phyloP scores from a whole-genome alignment of 2,797 vertebrate species.

The Benthosema pterotum region DNA sequence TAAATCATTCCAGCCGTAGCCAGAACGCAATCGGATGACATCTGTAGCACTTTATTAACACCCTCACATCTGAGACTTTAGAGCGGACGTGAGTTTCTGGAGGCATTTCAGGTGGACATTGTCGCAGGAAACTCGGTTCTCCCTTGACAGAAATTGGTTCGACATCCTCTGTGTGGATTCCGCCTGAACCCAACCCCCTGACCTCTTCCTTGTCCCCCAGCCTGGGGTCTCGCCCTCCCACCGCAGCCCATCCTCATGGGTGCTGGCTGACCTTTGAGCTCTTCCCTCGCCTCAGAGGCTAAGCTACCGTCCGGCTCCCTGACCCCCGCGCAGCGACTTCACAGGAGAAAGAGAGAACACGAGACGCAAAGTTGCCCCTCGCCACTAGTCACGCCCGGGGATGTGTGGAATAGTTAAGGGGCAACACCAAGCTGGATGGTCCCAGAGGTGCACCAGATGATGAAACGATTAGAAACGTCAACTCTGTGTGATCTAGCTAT shows the following conservation, averaged over 20 bases:
- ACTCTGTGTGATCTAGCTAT: slow-evolving; percentile 28
- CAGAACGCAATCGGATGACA: slow-evolving; percentile 28
- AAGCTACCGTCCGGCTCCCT: slow-evolving; percentile 39
- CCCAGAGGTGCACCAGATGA: neutral
- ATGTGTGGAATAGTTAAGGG: slow-evolving; percentile 25
- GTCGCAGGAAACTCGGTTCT: slow-evolving; percentile 36
- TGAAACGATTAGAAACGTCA: slow-evolving; percentile 23
- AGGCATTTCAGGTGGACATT: slow-evolving; percentile 17
- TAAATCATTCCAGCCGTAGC: slow-evolving; percentile 25
- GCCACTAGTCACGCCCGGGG: slow-evolving; percentile 49
- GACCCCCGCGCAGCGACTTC: slow-evolving; percentile 62
- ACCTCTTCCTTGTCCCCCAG: slow-evolving; percentile 68
- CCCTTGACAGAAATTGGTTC: slow-evolving; percentile 65
- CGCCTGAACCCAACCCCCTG: slow-evolving; percentile 74
- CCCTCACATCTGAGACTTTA: slow-evolving; percentile 19
- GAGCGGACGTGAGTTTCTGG: slow-evolving; percentile 9
- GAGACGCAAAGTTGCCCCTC: slow-evolving; percentile 61
- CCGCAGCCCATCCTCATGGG: slow-evolving; percentile 65
- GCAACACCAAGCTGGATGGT: slow-evolving; percentile 22
- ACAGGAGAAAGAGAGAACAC: slow-evolving; percentile 62
- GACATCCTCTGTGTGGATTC: slow-evolving; percentile 67
- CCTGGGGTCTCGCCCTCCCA: slow-evolving; percentile 53
- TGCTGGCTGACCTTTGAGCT: slow-evolving; percentile 72
- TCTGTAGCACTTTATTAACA: slow-evolving; percentile 43
- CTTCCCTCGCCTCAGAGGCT: slow-evolving; percentile 66